phyloP scores from a whole-genome alignment of 1,140 invertebrate genomes.

The Drosophila melanica region DNA sequence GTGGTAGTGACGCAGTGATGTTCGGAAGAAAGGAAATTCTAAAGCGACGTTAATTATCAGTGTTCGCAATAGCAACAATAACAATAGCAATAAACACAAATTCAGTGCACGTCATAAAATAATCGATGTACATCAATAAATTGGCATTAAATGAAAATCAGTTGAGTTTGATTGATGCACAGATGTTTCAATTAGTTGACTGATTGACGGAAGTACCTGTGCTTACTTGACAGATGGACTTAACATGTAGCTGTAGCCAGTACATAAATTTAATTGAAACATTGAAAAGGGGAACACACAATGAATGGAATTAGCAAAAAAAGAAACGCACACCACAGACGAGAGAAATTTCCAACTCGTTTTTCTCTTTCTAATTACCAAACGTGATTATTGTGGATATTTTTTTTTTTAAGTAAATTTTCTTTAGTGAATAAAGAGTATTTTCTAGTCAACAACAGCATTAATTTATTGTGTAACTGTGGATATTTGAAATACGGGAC shows the following conservation, averaged over 20 bases:
- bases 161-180: conserved; percentile 68
- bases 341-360: too few species aligned
- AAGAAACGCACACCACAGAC: too few species aligned
- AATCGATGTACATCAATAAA: conserved; percentile 40
- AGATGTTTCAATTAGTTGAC: conserved; percentile 42
- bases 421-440: background rate
- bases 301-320: too few species aligned
- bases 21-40: background rate
- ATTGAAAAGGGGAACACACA: background rate
- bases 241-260: background rate
- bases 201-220: conserved; percentile 38
- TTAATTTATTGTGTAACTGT: background rate
- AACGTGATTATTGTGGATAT: background rate
- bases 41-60: conserved; percentile 47
- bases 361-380: too few species aligned
- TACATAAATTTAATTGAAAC: background rate
- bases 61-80: conserved; percentile 4
- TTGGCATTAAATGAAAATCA: conserved; percentile 59
- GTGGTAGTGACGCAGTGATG: background rate
- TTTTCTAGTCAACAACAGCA: background rate
- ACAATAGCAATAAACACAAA: conserved; percentile 2
- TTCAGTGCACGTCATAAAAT: conserved; percentile 45
- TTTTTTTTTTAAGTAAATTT: background rate
- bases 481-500: conserved; percentile 14
- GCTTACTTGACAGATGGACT: background rate